Evolutionary conservation across 2,888 invertebrate genomes (phyloP).

Genomic region (Catocala sponsa): DNA sequence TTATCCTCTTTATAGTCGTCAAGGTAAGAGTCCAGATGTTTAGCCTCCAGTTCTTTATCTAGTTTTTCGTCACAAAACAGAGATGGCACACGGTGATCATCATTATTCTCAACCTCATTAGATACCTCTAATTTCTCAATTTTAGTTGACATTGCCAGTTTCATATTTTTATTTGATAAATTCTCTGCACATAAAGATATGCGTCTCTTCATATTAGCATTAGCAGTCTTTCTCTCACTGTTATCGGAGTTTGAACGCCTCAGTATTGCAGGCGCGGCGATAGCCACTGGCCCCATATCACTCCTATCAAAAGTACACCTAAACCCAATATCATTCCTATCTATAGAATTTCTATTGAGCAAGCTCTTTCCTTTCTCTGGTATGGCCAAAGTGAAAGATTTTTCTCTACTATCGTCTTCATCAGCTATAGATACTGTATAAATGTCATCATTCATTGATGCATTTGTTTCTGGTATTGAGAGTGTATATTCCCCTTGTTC

Average conservation of each 20-base stretch:
- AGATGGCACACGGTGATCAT: slow-evolving; percentile 83
- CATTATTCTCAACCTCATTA: slow-evolving; percentile 66
- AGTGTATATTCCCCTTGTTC: slow-evolving; percentile 84
- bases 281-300: slow-evolving; percentile 65
- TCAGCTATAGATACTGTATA: slow-evolving; percentile 86
- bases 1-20: slow-evolving; percentile 74
- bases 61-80: slow-evolving; percentile 85
- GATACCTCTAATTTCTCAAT: slow-evolving; percentile 57
- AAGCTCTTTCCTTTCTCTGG: slow-evolving; percentile 84
- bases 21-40: slow-evolving; percentile 71
- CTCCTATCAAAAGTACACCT: slow-evolving; percentile 73
- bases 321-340: slow-evolving; percentile 68
- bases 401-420: slow-evolving; percentile 76
- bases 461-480: slow-evolving; percentile 85
- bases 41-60: slow-evolving; percentile 79
- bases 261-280: slow-evolving; percentile 82
- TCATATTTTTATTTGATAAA: slow-evolving; percentile 64
- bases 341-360: slow-evolving; percentile 74
- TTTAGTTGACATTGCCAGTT: slow-evolving; percentile 54
- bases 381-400: slow-evolving; percentile 81
- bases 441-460: slow-evolving; percentile 85
- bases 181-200: slow-evolving; percentile 81
- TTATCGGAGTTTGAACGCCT: slow-evolving; percentile 84
- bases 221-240: slow-evolving; percentile 74
- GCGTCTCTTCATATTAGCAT: slow-evolving; percentile 76